Conservation (phyloP, 2,113 vertebrate genomes). For the Ictidomys tridecemlineatus region DNA sequence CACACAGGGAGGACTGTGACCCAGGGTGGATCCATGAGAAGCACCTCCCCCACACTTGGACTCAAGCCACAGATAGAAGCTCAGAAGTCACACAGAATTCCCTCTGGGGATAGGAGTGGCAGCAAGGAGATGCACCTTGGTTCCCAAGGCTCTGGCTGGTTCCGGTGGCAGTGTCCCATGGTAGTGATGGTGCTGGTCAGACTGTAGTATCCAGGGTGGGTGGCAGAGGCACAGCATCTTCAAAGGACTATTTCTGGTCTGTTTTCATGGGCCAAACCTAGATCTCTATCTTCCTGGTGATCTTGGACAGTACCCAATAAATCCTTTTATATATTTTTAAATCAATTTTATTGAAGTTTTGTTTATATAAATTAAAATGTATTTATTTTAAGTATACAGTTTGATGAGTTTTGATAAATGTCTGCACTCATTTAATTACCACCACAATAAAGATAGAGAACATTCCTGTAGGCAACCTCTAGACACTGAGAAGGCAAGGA, state of each 20-base stretch:
- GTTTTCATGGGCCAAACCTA: neutral
- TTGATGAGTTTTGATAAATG: neutral
- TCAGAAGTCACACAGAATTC: neutral
- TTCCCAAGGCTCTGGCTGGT: neutral
- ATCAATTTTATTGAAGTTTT: neutral
- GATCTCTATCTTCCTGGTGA: neutral
- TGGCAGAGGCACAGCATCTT: neutral
- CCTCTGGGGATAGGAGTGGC: neutral
- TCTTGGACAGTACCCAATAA: neutral
- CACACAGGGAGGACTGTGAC: neutral
- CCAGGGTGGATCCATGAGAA: neutral
- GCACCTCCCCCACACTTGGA: neutral
- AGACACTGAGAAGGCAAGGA: too few species aligned
- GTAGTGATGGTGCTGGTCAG: neutral
- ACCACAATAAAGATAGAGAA: neutral
- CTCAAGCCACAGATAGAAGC: neutral
- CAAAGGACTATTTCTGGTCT: neutral
- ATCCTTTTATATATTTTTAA: neutral
- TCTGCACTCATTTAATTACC: neutral
- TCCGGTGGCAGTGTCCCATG: neutral
- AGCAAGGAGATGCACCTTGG: neutral
- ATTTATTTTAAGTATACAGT: neutral
- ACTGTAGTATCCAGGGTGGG: neutral
- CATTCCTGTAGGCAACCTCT: neutral
- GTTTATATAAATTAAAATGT: neutral